Evolutionary conservation across 2,888 invertebrate species (phyloP).

Genomic region (Celastrina argiolus): DNA sequence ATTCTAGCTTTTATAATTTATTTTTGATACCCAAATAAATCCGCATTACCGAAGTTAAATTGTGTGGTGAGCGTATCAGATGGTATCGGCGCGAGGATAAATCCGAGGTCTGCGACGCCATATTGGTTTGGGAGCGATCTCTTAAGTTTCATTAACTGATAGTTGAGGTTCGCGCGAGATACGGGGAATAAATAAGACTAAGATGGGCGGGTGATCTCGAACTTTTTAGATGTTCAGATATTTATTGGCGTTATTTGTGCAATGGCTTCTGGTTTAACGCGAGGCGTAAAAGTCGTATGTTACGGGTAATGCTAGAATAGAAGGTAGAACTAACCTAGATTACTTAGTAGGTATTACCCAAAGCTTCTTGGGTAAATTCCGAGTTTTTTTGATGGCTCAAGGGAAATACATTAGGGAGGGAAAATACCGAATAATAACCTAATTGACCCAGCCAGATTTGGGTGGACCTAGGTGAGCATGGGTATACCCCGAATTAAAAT

Average conservation of each 20-base stretch:
- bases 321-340: too few species aligned
- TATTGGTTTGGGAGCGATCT: slow-evolving; percentile 70
- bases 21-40: slow-evolving; percentile 66
- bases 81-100: slow-evolving; percentile 63
- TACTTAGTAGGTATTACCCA: background rate
- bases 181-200: slow-evolving; percentile 37
- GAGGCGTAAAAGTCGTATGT: too few species aligned
- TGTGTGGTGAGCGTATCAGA: slow-evolving; percentile 67
- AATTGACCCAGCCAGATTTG: too few species aligned
- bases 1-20: slow-evolving; percentile 58
- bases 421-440: too few species aligned
- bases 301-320: too few species aligned
- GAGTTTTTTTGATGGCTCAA: too few species aligned
- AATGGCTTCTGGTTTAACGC: background rate
- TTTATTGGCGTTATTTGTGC: slow-evolving; percentile 11
- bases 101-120: slow-evolving; percentile 59
- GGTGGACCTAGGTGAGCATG: too few species aligned
- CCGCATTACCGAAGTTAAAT: slow-evolving; percentile 65
- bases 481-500: too few species aligned
- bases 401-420: too few species aligned
- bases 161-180: slow-evolving; percentile 52
- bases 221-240: slow-evolving; percentile 42
- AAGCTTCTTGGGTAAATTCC: background rate
- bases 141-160: slow-evolving; percentile 76
- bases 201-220: slow-evolving; percentile 38